Conservation (phyloP, 2,888 invertebrate species). For the Hirtodrosophila confusa region DNA sequence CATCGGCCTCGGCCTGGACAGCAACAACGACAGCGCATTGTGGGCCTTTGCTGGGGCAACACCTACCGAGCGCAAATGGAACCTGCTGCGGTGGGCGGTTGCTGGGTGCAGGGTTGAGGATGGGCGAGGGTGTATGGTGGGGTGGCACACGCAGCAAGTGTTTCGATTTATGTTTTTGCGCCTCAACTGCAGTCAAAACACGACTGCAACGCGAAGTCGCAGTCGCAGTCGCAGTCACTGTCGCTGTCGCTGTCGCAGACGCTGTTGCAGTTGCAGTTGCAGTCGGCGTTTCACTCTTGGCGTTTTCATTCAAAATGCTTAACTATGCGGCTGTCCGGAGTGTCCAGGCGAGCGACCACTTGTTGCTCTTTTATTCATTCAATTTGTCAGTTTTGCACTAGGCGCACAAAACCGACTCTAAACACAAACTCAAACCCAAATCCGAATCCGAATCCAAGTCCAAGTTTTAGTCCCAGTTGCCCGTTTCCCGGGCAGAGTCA, state of each 20-base stretch:
- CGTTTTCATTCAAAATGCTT: constrained; percentile 78
- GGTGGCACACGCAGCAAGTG: constrained; percentile 70
- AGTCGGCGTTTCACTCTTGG: constrained; percentile 61
- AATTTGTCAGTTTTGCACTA: constrained; percentile 82
- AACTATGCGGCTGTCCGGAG: constrained; percentile 61
- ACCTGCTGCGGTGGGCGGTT: constrained; percentile 65
- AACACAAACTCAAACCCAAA: constrained; percentile 9
- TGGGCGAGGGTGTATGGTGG: not conserved
- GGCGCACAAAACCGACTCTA: constrained; percentile 34
- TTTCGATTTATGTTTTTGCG: constrained; percentile 81
- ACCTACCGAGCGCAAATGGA: constrained; percentile 70
- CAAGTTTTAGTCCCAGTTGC: constrained; percentile 15
- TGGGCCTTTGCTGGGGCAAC: constrained; percentile 57
- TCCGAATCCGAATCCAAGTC: constrained; percentile 5
- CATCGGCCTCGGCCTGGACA: constrained; percentile 13
- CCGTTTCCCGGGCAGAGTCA: constrained; percentile 68
- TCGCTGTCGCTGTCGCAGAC: constrained; percentile 25
- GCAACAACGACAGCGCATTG: constrained; percentile 10
- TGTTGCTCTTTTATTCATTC: constrained; percentile 84
- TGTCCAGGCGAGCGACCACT: constrained; percentile 76
- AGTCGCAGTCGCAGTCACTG: constrained; percentile 13
- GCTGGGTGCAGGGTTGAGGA: constrained; percentile 3
- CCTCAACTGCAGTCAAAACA: constrained; percentile 67
- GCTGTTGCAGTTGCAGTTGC: constrained; percentile 24
- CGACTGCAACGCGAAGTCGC: constrained; percentile 34